These are phyloP conservation scores for Eupeodes luniger DNA, from an alignment of 2,888 invertebrate genomes.

Conservation along the genomic window DNA sequence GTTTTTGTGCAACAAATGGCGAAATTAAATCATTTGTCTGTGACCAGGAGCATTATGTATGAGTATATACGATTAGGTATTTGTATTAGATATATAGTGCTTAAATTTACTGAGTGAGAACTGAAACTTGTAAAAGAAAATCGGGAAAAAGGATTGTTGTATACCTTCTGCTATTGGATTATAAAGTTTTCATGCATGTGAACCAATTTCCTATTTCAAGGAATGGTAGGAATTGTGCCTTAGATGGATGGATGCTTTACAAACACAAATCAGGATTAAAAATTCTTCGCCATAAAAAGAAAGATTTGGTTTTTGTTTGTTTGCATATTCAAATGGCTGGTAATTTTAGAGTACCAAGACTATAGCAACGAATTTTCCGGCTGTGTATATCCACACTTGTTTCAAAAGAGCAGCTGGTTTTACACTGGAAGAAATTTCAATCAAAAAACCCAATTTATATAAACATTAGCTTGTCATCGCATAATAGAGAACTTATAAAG, in stretches of 20 bases:
- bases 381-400: too few relatives aligned
- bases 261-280: neutral
- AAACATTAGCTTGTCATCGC: too few relatives aligned
- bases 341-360: too few relatives aligned
- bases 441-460: too few relatives aligned
- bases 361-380: too few relatives aligned
- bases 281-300: neutral
- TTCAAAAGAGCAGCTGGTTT: too few relatives aligned
- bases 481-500: too few relatives aligned
- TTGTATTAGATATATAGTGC: neutral
- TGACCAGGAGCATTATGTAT: neutral
- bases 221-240: neutral
- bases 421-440: too few relatives aligned
- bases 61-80: too few relatives aligned
- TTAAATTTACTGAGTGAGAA: neutral
- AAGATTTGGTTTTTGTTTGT: conserved; percentile 5
- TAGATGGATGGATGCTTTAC: neutral
- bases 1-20: conserved; percentile 60
- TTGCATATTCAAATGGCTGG: too few relatives aligned
- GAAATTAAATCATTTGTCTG: conserved; percentile 49
- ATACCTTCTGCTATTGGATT: conserved; percentile 2
- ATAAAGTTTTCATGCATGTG: conserved; percentile 6
- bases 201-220: conserved; percentile 10
- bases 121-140: conserved; percentile 19
- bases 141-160: neutral